phyloP scores from a whole-genome alignment of 1,140 invertebrate genomes.

The Hormaphis cornu region DNA sequence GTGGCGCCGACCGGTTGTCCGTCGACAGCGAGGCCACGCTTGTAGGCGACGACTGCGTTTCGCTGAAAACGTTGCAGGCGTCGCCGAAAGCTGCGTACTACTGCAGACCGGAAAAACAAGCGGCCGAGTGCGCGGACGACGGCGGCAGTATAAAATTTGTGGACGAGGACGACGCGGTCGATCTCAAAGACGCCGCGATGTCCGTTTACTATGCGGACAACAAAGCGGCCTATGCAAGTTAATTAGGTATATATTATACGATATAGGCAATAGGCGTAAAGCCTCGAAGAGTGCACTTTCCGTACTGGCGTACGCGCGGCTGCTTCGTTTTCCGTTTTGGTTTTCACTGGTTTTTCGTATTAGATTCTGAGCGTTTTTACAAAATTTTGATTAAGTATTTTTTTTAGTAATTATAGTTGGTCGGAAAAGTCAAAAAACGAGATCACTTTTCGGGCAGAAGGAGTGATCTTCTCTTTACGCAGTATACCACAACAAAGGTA shows the following conservation, averaged over 20 bases:
- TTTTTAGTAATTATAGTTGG: too few relatives aligned
- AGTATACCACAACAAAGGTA: too few relatives aligned
- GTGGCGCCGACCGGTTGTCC: conserved; percentile 19
- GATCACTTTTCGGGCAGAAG: too few relatives aligned
- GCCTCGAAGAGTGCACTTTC: too few relatives aligned
- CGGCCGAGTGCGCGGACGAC: conserved; percentile 43
- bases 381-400: too few relatives aligned
- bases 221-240: background rate
- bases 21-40: conserved; percentile 36
- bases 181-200: background rate
- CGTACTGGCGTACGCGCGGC: too few relatives aligned
- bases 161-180: conserved; percentile 46
- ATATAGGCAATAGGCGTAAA: background rate
- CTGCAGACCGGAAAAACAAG: conserved; percentile 37
- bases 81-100: conserved; percentile 34
- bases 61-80: conserved; percentile 41
- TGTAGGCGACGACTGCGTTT: conserved; percentile 38
- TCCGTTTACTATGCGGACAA: conserved; percentile 4
- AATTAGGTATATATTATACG: background rate
- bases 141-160: conserved; percentile 46
- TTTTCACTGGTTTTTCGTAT: too few relatives aligned
- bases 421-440: too few relatives aligned
- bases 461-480: too few relatives aligned
- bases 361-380: too few relatives aligned
- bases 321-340: too few relatives aligned